A percentile compares a stretch with the other conserved stretches of the same genome.
phyloP scores from a whole-genome alignment of 2,888 invertebrate genomes.

The Microctonus hyperodae region DNA sequence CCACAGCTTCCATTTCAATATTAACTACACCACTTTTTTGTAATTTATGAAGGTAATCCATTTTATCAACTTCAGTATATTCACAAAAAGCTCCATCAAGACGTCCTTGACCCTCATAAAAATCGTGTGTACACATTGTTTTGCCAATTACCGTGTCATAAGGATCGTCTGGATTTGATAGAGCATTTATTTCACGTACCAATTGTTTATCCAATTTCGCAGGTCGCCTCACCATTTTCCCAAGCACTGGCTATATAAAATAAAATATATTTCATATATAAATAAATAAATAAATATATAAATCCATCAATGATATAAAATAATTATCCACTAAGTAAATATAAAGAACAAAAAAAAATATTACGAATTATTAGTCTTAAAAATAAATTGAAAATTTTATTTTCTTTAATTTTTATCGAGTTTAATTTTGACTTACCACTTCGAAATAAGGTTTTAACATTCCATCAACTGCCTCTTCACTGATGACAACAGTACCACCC shows the following conservation, averaged over 20 bases:
- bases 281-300: background rate
- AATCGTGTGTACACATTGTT: constrained; percentile 97
- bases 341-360: too few relatives aligned
- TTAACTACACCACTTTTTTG: constrained; percentile 85
- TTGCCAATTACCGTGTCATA: constrained; percentile 89
- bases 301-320: too few relatives aligned
- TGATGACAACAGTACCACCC: constrained; percentile 92
- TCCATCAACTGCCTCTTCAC: constrained; percentile 91
- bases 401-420: background rate
- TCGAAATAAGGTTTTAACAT: constrained; percentile 82
- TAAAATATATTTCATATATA: constrained; percentile 22
- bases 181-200: constrained; percentile 78
- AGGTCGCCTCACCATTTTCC: constrained; percentile 81
- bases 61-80: constrained; percentile 88
- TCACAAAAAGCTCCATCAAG: constrained; percentile 97
- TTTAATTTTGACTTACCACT: constrained; percentile 70
- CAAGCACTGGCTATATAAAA: constrained; percentile 78
- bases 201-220: constrained; percentile 85
- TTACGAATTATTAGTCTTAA: too few relatives aligned
- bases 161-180: constrained; percentile 77
- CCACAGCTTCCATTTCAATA: constrained; percentile 96
- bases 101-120: constrained; percentile 97
- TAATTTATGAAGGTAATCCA: constrained; percentile 81
- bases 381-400: too few relatives aligned
- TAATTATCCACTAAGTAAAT: too few relatives aligned